Evolutionary conservation across 2,113 vertebrate genomes (phyloP).

Genomic region (Leuciscus idus): DNA sequence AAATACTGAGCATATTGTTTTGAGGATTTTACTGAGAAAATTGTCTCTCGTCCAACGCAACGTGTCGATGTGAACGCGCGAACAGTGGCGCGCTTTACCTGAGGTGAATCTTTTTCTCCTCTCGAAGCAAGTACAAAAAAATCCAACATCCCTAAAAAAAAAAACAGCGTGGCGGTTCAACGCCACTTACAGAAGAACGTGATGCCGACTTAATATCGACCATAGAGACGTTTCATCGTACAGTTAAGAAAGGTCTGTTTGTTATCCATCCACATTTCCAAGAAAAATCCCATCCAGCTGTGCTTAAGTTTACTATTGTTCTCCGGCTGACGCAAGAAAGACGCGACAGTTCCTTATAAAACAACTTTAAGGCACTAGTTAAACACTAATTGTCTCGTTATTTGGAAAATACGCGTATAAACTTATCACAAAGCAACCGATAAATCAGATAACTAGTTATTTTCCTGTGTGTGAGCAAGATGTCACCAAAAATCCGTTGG

Average conservation of each 20-base stretch:
- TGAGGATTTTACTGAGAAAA: neutral
- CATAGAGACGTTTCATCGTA: neutral
- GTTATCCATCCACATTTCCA: conserved; percentile 19
- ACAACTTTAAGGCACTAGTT: neutral
- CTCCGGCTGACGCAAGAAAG: conserved; percentile 17
- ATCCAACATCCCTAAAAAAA: neutral
- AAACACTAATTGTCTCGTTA: neutral
- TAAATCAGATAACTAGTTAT: neutral
- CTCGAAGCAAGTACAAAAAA: neutral
- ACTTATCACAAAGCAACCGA: neutral
- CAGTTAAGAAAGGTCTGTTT: neutral
- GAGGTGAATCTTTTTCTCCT: neutral
- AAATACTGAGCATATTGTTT: neutral
- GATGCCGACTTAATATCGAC: neutral
- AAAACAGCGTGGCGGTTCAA: neutral
- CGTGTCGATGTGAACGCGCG: neutral
- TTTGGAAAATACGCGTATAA: neutral
- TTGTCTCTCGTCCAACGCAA: neutral
- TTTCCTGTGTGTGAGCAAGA: neutral
- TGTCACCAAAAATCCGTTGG: conserved; percentile 3
- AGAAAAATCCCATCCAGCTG: neutral
- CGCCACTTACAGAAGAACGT: neutral
- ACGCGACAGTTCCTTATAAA: neutral
- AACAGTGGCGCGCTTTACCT: conserved; percentile 29
- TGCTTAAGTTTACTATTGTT: conserved; percentile 50